Evolutionary conservation across 2,113 vertebrate species (phyloP), one percentile per base, ranked within the genome.

Genomic region (Boleophthalmus pectinirostris): DNA sequence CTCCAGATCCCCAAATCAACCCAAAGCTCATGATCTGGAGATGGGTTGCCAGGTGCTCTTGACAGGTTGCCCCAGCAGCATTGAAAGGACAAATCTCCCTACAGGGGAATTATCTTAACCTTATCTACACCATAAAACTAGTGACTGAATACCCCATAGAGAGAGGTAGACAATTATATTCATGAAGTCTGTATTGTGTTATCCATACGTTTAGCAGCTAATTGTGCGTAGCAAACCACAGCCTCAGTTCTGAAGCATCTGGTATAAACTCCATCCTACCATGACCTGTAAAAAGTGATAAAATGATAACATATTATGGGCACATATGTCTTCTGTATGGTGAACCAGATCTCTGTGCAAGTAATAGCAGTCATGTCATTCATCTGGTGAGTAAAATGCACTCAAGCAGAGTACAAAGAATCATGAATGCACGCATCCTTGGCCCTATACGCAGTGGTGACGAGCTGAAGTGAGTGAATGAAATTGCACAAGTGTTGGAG

Each of bases 401-500:
- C 73, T 57, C 79, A 77, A 74, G 70, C 77, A 72, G 79, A 87
- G 81, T 58, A 70, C 82, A 84, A 83, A 81, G 76, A 69, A 63
- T 75, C n/a, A 35, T 63, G 10, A 33, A 76, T 33, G 69, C 74
- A 13, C 73, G 80, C 75, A 84, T 82, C 76, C 78, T 88, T 79
- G 78, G 53, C 70, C 72, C 72, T 33, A 77, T 82, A 60, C 68
- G 75, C 5, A 16, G 79, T 57, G 77, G 21, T 76, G 85, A 63
- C 60, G 60, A 88, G 76, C 70, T 83, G 80, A 66, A 70, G 63
- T 47, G 25, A 73, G 69, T 78, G 79, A 82, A 78, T 78, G 80
- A 81, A 84, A 85, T 80, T 81, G 77, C 78, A 68, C 82, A 73
- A 82, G 75, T 80, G 84, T 73, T 77, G 73, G 79, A 78, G 82